phyloP scores from a whole-genome alignment of 1,140 invertebrate genomes.

The Myzus persicae region DNA sequence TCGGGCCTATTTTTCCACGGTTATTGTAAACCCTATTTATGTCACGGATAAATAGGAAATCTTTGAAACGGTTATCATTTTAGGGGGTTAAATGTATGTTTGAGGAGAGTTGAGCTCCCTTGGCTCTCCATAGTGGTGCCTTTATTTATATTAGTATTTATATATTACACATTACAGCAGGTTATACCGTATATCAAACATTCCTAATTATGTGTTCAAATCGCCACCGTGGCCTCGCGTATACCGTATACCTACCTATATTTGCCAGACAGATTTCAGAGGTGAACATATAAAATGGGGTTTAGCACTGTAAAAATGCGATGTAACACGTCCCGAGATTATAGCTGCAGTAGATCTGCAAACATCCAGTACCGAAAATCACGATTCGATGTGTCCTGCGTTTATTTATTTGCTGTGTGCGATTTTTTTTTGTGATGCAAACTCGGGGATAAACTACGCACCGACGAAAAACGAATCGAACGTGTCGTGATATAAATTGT shows the following conservation, averaged over 20 bases:
- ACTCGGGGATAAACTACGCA: neutral
- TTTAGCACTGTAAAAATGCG: neutral
- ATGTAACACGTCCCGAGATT: constrained; percentile 5
- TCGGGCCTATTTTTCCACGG: neutral
- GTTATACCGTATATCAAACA: neutral
- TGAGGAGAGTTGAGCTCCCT: neutral
- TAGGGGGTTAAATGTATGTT: too few relatives aligned
- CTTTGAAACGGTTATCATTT: neutral
- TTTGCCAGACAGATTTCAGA: neutral
- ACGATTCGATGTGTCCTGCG: neutral
- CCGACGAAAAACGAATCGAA: neutral
- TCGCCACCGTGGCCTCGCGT: neutral
- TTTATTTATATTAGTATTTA: neutral
- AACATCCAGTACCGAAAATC: neutral
- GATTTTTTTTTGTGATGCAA: neutral
- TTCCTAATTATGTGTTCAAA: neutral
- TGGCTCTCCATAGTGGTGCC: neutral
- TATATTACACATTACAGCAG: too few relatives aligned
- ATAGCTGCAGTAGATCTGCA: neutral
- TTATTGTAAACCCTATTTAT: neutral
- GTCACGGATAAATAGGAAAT: neutral
- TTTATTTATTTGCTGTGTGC: neutral
- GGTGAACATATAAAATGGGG: neutral
- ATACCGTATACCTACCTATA: neutral
- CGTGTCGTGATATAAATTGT: constrained; percentile 1